Base-by-base conservation (phyloP, 2,888 invertebrate species). In the Rosalia funebris region DNA sequence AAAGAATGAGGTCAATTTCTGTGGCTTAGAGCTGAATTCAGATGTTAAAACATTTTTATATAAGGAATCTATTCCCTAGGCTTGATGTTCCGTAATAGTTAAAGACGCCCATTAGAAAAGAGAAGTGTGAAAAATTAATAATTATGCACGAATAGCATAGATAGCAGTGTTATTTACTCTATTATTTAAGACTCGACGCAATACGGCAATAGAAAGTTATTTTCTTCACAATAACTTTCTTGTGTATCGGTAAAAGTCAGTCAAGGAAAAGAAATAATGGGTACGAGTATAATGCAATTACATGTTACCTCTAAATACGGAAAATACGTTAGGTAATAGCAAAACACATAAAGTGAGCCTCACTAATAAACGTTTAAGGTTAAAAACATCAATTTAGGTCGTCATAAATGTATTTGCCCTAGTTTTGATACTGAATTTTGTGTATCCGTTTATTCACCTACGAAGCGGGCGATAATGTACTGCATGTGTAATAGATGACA, bases 311-410 rank as follows among this genome's bases (percentile, higher is more conserved):
- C 50, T 50, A 50, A 39, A 39, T 39, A 25, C 50, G 50, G 50
- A 39, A 50, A 50, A 50, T 39, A 20, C 39, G 14, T 50, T 50
- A 50, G 39, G 50, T 50, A 50, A 50, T 50, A 50, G 39, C 14
- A 15, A 25, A 50, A 50, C 31, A 20, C 25, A 25, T 25, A 50
- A 50, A 39, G 36, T 39, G 39, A 37, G 19, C 20, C 50, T 20
- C 39, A 39, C 50, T 50, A 50, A 50, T 50, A 50, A 50, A 39
- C 25, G 39, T n/a, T n/a, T 50, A 50, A 50, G 50, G 50, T 50
- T 50, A 50, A 39, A 50, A 39, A 39, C 50, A 50, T 39, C 50
- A 14, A 50, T 50, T 50, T 50, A 15, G 50, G 50, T 50, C 50
- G 11, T 34, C 3, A 5, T 25, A 25, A 50, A 31, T 20, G 15